These are phyloP conservation scores for Leptopterna dolabrata DNA, from an alignment of 2,888 invertebrate genomes.

Conservation along the genomic window DNA sequence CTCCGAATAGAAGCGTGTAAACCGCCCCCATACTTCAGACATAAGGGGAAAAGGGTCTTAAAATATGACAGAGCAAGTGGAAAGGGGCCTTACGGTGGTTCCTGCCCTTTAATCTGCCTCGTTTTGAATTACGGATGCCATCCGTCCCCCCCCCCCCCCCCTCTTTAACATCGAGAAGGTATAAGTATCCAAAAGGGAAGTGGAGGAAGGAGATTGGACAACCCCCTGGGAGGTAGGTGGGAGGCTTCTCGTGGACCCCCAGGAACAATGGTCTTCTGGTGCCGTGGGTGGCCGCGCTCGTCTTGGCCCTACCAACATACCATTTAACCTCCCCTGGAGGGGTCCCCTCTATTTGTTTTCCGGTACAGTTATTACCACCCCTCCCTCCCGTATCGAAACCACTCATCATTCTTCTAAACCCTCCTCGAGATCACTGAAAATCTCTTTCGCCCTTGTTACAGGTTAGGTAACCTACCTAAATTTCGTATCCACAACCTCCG, in stretches of 20 bases:
- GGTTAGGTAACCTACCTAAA: neutral
- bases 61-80: neutral
- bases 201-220: neutral
- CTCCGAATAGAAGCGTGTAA: neutral
- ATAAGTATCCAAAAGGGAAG: neutral
- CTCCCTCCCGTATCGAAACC: neutral
- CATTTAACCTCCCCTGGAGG: neutral
- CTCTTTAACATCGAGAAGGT: conserved; percentile 2
- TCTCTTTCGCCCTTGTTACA: neutral
- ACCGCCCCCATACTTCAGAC: neutral
- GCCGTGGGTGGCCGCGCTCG: neutral
- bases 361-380: neutral
- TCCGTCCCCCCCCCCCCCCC: neutral
- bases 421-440: neutral
- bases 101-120: conserved; percentile 7
- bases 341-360: neutral
- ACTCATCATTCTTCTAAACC: neutral
- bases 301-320: conserved; percentile 1
- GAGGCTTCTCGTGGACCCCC: neutral
- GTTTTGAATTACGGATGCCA: conserved; percentile 11
- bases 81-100: neutral
- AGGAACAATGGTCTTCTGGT: neutral
- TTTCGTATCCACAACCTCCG: no score
- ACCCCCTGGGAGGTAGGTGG: neutral
- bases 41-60: neutral